Conservation (phyloP, 1,140 invertebrate genomes). For the Lordiphosa stackelbergi region DNA sequence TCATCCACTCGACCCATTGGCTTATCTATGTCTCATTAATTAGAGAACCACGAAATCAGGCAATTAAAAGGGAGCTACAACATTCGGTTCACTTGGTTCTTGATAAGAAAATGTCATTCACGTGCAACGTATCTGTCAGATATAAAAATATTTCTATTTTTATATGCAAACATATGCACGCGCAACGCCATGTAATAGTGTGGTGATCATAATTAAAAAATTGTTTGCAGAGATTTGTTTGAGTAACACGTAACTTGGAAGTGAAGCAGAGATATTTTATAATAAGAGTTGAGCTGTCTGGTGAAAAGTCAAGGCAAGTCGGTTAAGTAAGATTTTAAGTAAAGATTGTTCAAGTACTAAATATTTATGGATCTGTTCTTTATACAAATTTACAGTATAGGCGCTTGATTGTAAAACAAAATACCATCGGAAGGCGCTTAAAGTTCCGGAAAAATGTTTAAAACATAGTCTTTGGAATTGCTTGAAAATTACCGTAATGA, state of each 20-base stretch:
- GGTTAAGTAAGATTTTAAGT: too few species aligned
- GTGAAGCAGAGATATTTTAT: background rate
- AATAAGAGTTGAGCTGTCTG: background rate
- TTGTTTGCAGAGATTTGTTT: conserved; percentile 5
- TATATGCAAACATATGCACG: background rate
- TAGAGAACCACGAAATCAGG: conserved; percentile 37
- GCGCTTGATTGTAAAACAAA: too few species aligned
- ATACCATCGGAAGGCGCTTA: too few species aligned
- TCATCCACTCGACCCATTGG: conserved; percentile 4
- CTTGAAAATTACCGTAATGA: too few species aligned
- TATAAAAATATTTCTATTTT: conserved; percentile 3
- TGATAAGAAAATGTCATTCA: conserved; percentile 29
- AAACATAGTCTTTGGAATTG: too few species aligned
- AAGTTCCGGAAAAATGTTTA: too few species aligned
- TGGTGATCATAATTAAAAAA: background rate
- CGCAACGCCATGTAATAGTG: background rate
- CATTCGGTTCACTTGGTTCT: background rate
- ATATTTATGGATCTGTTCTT: too few species aligned
- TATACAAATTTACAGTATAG: too few species aligned
- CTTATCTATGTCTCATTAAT: conserved; percentile 20
- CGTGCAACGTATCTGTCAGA: conserved; percentile 22
- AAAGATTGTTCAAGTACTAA: too few species aligned
- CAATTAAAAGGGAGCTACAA: conserved; percentile 9
- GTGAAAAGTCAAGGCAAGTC: conserved; percentile 1
- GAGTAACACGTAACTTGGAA: background rate